Base-by-base conservation (phyloP, 2,888 invertebrate species). In the Ectropis crepuscularia region DNA sequence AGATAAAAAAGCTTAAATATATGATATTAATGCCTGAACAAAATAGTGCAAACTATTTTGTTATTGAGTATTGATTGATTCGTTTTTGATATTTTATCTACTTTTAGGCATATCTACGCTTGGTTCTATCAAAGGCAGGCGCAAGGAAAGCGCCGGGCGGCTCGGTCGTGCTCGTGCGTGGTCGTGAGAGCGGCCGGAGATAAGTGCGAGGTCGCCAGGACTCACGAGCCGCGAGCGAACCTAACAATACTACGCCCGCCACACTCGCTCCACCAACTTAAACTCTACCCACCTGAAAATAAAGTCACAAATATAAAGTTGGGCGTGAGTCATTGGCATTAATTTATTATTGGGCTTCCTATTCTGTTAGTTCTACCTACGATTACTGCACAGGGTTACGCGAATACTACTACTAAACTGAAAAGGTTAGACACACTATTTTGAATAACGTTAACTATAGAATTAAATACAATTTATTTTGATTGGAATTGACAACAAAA, bases 121-220 rank as follows among this genome's bases (percentile, higher is more conserved):
- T 28, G 16, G 16, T 28, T 28, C 2, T 53, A 48, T 61, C 57
- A 16, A 16, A 68, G 59, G 61, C 37, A 42, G 41, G 41, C 12
- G 41, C 10, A 45, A 47, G 41, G 55, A 47, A 79, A 82, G 80
- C 80, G 74, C 77, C 64, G 77, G 84, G 89, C 89, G 89, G 89
- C 90, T 77, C 64, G 77, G 84, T 89, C 89, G 89, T 90, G 90
- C 86, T 74, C 80, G 85, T 83, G 88, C 88, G 87, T 86, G 85
- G 83, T 90, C 90, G 91, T 91, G 90, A 90, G 89, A 88, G 83
- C 85, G 81, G 81, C 78, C 59, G 78, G 80, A 88, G 90, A 90
- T 90, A 90, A 89, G 86, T 88, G 83, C 87, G 87, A 88, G 90
- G 90, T 90, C 90, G 90, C 83, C 65, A 59, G 77, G 63, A 70